phyloP scores from a whole-genome alignment of 2,797 vertebrate genomes.

The Chelon labrosus region DNA sequence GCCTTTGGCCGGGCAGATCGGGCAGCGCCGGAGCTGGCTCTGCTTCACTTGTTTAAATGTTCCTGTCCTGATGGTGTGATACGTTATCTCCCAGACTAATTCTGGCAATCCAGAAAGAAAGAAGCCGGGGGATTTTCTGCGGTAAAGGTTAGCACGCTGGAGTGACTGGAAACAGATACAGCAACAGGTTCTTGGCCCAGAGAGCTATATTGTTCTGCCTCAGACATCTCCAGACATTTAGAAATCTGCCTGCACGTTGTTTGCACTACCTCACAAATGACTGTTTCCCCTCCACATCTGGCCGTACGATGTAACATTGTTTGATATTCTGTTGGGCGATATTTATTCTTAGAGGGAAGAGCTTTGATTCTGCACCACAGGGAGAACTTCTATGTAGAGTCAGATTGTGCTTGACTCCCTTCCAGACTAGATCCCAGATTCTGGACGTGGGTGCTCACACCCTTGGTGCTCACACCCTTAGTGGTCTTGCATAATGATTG shows the following conservation, averaged over 20 bases:
- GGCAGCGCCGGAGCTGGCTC: conserved; percentile 23
- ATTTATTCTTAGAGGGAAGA: conserved; percentile 49
- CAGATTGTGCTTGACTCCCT: conserved; percentile 42
- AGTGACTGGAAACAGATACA: conserved; percentile 40
- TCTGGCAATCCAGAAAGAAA: conserved; percentile 48
- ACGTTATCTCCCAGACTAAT: conserved; percentile 36
- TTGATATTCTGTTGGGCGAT: conserved; percentile 43
- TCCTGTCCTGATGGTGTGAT: conserved; percentile 62
- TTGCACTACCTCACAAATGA: conserved; percentile 43
- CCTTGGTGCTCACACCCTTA: conserved; percentile 63
- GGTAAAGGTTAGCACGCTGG: conserved; percentile 16
- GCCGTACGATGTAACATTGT: conserved; percentile 53
- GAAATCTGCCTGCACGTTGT: conserved; percentile 44
- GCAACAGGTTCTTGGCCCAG: conserved; percentile 41
- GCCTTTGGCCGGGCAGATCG: conserved; percentile 34
- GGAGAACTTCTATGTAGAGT: conserved; percentile 51
- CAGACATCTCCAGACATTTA: conserved; percentile 33
- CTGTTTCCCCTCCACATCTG: conserved; percentile 55
- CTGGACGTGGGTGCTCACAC: conserved; percentile 69
- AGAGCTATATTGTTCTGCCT: conserved; percentile 31
- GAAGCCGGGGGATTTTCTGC: conserved; percentile 36
- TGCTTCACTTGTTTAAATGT: conserved; percentile 54
- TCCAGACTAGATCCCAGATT: conserved; percentile 59
- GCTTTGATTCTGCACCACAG: conserved; percentile 59
- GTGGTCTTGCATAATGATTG: conserved; percentile 30